These are phyloP conservation scores for Corella eumyota DNA, from an alignment of 23 tunicate genomes.

Conservation along the genomic window DNA sequence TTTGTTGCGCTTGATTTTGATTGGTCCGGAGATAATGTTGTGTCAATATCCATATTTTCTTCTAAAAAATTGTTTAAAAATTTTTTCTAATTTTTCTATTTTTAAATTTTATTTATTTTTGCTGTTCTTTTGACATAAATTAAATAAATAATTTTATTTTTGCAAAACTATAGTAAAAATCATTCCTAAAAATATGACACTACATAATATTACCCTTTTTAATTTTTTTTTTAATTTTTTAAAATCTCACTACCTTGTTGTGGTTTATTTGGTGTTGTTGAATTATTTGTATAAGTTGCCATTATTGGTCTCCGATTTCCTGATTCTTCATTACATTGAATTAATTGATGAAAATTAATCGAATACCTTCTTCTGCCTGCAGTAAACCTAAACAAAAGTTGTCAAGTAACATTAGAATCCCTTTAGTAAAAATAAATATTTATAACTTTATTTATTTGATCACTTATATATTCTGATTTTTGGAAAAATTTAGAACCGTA, in stretches of 20 bases:
- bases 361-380: conserved; percentile 86
- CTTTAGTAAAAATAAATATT: not conserved
- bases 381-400: conserved; percentile 48
- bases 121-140: too few species aligned
- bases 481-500: too few species aligned
- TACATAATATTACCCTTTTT: too few species aligned
- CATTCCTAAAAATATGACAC: too few species aligned
- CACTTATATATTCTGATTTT: too few species aligned
- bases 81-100: too few species aligned
- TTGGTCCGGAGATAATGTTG: not conserved
- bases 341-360: conserved; percentile 72
- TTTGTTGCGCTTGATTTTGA: not conserved
- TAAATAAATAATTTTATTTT: too few species aligned
- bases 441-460: not conserved
- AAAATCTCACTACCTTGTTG: too few species aligned
- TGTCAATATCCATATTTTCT: conserved; percentile 40
- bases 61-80: not conserved
- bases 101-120: too few species aligned
- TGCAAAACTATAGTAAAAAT: too few species aligned
- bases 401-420: not conserved
- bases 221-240: too few species aligned
- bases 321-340: conserved; percentile 93
- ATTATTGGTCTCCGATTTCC: conserved; percentile 89
- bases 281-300: conserved; percentile 61
- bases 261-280: too few species aligned